Base-by-base conservation (phyloP, 2,888 invertebrate species). In the Crossocerus cetratus region DNA sequence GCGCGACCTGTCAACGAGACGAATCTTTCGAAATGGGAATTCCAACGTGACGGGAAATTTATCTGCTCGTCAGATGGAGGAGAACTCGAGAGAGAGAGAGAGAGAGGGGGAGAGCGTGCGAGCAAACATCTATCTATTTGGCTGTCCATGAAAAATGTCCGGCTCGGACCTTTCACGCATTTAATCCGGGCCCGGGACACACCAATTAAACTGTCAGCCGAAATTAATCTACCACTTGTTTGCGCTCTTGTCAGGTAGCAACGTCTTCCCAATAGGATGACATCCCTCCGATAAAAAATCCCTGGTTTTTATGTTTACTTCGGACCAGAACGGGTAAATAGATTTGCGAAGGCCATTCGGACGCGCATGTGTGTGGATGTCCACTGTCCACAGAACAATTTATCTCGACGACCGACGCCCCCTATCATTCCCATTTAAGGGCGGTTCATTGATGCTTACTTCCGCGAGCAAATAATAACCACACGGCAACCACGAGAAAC, bases 211-310 rank as follows among this genome's bases (percentile, higher is more conserved):
- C 79, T 79, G 81, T 81, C 79, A 65, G 63, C 64, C 72, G 72
- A 78, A 77, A 81, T 81, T 79, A 81, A 81, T 81, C 81, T 81
- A 70, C 81, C 81, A 81, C 81, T 81, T 81, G 81, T 81, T 81
- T 76, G 81, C 75, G 73, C 68, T 54, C 58, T 73, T 65, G 78
- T 79, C 76, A 32, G 61, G 66, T 69, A 72, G 21, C 45, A 71
- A 43, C 78, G 66, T 78, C 72, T 80, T 78, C 65, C 21, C 8
- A 16, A 14, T 16, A 16, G 49, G 49, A 49, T 49, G n/a, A 49
- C 49, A 16, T 49, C 42, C 32, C 32, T 32, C 8, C 32, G 32
- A 32, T 32, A 32, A 32, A 32, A 32, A 32, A 32, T 5, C 23
- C 23, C 11, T 11, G 32, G 32, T 32, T 32, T 32, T 32, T 32